A percentile compares a stretch with the other conserved stretches of the same genome.
Conservation (phyloP, 2,888 invertebrate genomes). For the Hipparchia semele region DNA sequence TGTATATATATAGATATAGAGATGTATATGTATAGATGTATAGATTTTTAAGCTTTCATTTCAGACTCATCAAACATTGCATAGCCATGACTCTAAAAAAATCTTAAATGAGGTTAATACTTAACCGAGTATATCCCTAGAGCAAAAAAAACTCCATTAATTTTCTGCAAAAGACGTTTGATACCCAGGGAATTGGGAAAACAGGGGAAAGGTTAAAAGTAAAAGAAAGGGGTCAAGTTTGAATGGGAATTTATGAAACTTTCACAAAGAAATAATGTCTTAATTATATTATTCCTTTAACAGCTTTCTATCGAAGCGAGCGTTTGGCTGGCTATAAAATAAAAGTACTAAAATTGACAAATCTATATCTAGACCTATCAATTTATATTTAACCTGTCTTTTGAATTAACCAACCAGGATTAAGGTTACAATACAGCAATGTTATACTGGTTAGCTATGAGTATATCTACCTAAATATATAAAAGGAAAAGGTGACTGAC, state of each 20-base stretch:
- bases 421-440: no score
- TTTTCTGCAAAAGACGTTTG: slow-evolving; percentile 71
- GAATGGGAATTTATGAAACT: slow-evolving; percentile 1
- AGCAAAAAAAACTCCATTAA: slow-evolving; percentile 57
- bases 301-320: not conserved
- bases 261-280: not conserved
- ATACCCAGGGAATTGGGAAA: slow-evolving; percentile 47
- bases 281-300: slow-evolving; percentile 1
- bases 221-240: slow-evolving; percentile 48
- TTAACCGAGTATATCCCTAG: slow-evolving; percentile 41
- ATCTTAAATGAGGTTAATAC: not conserved
- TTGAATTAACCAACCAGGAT: no score
- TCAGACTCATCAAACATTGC: not conserved
- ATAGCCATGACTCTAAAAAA: not conserved
- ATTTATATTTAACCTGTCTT: not conserved
- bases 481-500: no score
- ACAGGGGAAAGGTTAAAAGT: slow-evolving; percentile 51
- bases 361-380: not conserved
- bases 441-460: no score
- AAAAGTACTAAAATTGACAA: not conserved
- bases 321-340: not conserved
- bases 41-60: no score
- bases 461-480: no score
- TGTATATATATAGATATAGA: no score
- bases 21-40: no score